These are phyloP conservation scores for Anneissia japonica DNA, from an alignment of 35 echinoderm and acorn worm genomes.

Conservation along the genomic window DNA sequence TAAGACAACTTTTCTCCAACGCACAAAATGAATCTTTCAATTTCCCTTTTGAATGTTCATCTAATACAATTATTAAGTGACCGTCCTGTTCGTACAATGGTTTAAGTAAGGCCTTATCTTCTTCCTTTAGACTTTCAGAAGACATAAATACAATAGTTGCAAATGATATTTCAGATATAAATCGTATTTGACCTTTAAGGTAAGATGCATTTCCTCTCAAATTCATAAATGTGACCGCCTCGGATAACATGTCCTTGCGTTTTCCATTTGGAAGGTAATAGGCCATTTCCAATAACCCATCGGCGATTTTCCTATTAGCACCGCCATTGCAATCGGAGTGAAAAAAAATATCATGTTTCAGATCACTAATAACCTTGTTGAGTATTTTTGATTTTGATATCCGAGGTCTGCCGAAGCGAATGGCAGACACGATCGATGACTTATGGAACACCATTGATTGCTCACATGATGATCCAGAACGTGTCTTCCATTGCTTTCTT, in stretches of 20 bases:
- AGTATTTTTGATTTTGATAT: background rate
- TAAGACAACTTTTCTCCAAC: too few relatives aligned
- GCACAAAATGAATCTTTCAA: too few relatives aligned
- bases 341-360: background rate
- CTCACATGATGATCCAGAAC: background rate
- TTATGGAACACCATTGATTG: background rate
- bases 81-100: too few relatives aligned
- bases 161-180: background rate
- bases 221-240: background rate
- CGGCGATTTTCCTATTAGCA: background rate
- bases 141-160: background rate
- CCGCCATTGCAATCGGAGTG: background rate
- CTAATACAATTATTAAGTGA: too few relatives aligned
- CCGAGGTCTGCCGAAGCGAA: background rate
- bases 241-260: background rate
- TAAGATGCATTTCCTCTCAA: background rate
- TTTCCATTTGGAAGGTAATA: slow-evolving; percentile 6
- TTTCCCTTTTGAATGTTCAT: too few relatives aligned
- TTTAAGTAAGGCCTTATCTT: too few relatives aligned
- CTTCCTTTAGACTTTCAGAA: too few relatives aligned
- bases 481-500: background rate
- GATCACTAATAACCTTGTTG: background rate
- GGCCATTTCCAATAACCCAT: background rate
- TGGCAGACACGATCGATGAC: background rate
- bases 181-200: background rate